Evolutionary conservation across 2,797 vertebrate genomes (phyloP).

Genomic region (Karalla daura): DNA sequence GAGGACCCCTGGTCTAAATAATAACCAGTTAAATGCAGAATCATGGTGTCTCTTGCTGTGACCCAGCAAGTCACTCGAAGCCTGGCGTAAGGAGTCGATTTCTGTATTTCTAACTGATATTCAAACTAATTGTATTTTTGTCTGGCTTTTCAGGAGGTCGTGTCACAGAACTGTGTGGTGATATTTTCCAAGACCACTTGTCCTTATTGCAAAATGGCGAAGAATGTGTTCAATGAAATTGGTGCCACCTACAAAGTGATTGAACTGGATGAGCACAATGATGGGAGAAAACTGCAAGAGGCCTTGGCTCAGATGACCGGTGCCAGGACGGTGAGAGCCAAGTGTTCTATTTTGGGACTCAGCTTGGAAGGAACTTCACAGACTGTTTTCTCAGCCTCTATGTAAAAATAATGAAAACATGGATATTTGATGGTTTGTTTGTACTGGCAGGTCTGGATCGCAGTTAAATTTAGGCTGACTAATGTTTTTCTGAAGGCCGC

Average conservation of each 20-base stretch:
- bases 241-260: conserved; percentile 89
- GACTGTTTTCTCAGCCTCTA: conserved; percentile 18
- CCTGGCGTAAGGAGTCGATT: background rate
- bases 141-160: conserved; percentile 84
- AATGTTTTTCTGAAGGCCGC: conserved; percentile 7
- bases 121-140: background rate
- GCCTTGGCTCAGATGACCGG: conserved; percentile 90
- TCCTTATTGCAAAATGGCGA: conserved; percentile 93
- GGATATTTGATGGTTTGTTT: conserved; percentile 23
- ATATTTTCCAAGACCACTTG: conserved; percentile 98
- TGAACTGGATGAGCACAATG: conserved; percentile 90
- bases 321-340: conserved; percentile 88
- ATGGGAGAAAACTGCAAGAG: conserved; percentile 90
- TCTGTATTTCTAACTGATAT: background rate
- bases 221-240: conserved; percentile 91
- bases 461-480: conserved; percentile 23
- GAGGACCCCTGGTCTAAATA: no score
- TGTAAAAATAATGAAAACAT: conserved; percentile 9
- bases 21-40: background rate
- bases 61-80: background rate
- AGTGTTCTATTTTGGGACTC: background rate
- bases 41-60: background rate
- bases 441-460: conserved; percentile 20
- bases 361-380: conserved; percentile 2
- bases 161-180: conserved; percentile 94